phyloP scores from a whole-genome alignment of 2,797 vertebrate genomes.

The Amblyraja radiata region DNA sequence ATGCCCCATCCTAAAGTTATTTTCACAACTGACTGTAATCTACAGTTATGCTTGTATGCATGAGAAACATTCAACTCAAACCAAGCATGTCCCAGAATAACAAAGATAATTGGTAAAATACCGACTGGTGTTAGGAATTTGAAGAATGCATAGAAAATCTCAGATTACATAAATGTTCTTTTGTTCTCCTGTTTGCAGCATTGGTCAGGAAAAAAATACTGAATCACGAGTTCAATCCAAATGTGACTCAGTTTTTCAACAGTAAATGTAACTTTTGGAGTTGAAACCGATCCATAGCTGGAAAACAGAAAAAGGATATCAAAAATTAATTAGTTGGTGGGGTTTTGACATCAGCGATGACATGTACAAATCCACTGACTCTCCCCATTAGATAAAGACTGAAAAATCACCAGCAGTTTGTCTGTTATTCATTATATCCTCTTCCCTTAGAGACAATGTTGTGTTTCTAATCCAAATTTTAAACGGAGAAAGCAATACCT shows the following conservation, averaged over 20 bases:
- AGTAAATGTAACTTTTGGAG: background rate
- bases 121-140: background rate
- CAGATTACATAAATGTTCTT: background rate
- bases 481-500: background rate
- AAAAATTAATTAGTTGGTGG: background rate
- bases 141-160: slow-evolving; percentile 8
- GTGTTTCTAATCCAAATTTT: background rate
- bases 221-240: background rate
- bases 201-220: background rate
- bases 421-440: background rate
- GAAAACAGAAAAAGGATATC: background rate
- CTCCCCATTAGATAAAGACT: background rate
- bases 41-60: background rate
- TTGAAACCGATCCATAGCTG: background rate
- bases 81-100: background rate
- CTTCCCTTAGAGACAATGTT: background rate
- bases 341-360: background rate
- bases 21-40: slow-evolving; percentile 14
- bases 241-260: background rate
- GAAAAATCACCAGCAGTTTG: background rate
- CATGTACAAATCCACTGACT: background rate
- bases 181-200: background rate
- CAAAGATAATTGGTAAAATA: slow-evolving; percentile 16
- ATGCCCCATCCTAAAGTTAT: background rate
- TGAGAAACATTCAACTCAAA: slow-evolving; percentile 16